Base-by-base conservation (phyloP, 2,888 invertebrate species). In the Hemaris fuciformis region DNA sequence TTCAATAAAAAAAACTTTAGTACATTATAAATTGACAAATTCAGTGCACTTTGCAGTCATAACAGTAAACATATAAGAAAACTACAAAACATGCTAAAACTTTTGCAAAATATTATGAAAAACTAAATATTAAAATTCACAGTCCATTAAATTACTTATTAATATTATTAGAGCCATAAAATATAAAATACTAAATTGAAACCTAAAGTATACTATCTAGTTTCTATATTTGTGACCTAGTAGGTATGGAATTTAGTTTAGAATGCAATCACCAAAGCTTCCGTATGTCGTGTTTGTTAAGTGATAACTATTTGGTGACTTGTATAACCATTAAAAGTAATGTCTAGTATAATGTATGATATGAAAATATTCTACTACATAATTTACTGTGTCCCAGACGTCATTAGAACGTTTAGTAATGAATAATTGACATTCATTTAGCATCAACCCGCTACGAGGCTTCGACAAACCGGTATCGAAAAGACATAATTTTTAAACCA, bases 401-500 rank as follows among this genome's bases (percentile, higher is more conserved):
- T 71, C 69, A 69, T 67, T 64, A 53, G 67, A 67, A 64, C 64
- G 66, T 66, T 66, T 62, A 68, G 64, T 63, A 64, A 53, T 64
- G 62, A 71, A 62, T 68, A 80, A 81, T 76, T 81, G 76, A 71
- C 62, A 68, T 66, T 68, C 71, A 82, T 80, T 80, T 72, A 69
- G 60, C 65, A 65, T 65, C 62, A 73, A 70, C 66, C 66, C 64
- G 64, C 63, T 63, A 64, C 65, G 64, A 64, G 71, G 67, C 72
- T 62, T 61, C 61, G n/a, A 15, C 61, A 74, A 84, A 82, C 84
- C 82, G 81, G 81, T 83, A 74, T 64, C 62, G 59, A 66, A 67
- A 59, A 62, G 63, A 67, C 18, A 31, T 13, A 15, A 8, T 8
- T 53, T 10, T 3, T 10, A 18, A 31, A 18, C 2, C 15, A 3